Evolutionary conservation across 2,888 invertebrate species (phyloP).

Genomic region (Pheosia gnoma): DNA sequence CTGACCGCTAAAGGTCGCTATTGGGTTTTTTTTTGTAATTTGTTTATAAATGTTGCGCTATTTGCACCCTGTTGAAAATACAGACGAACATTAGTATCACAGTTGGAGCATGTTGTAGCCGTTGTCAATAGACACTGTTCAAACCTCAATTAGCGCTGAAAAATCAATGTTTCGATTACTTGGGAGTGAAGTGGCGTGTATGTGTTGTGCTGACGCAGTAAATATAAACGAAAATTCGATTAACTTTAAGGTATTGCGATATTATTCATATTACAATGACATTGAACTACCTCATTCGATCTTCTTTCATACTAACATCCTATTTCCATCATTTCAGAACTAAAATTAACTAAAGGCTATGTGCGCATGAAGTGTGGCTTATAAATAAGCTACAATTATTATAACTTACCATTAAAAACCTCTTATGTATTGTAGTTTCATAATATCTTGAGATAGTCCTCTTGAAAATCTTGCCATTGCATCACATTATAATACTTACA

Average conservation of each 20-base stretch:
- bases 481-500: neutral
- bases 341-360: conserved; percentile 7
- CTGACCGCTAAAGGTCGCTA: conserved; percentile 56
- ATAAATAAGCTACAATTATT: neutral
- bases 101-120: conserved; percentile 40
- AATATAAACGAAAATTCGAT: neutral
- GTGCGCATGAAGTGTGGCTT: conserved; percentile 20
- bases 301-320: neutral
- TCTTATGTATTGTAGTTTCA: neutral
- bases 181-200: conserved; percentile 31
- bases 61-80: conserved; percentile 79
- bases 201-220: conserved; percentile 7
- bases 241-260: conserved; percentile 46
- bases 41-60: conserved; percentile 60
- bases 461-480: neutral
- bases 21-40: conserved; percentile 40
- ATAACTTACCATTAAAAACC: neutral
- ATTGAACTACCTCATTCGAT: neutral
- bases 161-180: conserved; percentile 47
- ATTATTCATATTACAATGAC: conserved; percentile 10
- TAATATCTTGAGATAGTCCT: neutral
- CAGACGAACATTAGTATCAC: conserved; percentile 75
- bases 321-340: neutral
- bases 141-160: conserved; percentile 53
- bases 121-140: conserved; percentile 40